These are phyloP conservation scores for Ianthella basta DNA, from an alignment of 37 sponge, comb jelly and placozoan genomes.

Conservation along the genomic window DNA sequence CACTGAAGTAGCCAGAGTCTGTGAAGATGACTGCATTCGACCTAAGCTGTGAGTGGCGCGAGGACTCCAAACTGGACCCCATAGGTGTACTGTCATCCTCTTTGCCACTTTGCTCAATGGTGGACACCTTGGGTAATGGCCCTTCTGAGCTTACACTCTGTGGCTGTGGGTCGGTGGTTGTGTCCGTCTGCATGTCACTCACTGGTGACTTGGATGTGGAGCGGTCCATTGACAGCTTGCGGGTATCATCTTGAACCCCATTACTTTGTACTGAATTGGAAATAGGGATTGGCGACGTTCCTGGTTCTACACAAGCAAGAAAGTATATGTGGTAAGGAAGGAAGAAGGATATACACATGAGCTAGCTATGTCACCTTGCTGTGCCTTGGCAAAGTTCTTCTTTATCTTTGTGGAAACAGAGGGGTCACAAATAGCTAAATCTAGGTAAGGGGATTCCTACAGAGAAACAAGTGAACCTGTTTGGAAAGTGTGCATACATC, in stretches of 20 bases:
- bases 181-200: too few relatives aligned
- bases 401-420: neutral
- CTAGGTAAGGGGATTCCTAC: neutral
- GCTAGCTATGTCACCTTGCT: neutral
- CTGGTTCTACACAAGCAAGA: neutral
- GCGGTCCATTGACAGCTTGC: too few relatives aligned
- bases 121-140: too few relatives aligned
- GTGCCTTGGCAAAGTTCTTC: neutral
- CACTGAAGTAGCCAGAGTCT: neutral
- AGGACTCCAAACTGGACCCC: too few relatives aligned
- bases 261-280: too few relatives aligned
- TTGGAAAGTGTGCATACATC: neutral
- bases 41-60: neutral
- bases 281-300: too few relatives aligned
- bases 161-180: too few relatives aligned
- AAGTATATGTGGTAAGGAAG: neutral
- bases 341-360: neutral
- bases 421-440: slow-evolving; percentile 16
- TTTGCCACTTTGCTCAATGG: too few relatives aligned
- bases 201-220: too few relatives aligned
- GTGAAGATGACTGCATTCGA: neutral
- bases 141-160: too few relatives aligned
- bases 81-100: too few relatives aligned
- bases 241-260: too few relatives aligned
- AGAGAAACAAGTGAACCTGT: neutral